These are phyloP conservation scores for Hipposideros armiger DNA, from an alignment of 2,113 vertebrate species.

Conservation along the genomic window DNA sequence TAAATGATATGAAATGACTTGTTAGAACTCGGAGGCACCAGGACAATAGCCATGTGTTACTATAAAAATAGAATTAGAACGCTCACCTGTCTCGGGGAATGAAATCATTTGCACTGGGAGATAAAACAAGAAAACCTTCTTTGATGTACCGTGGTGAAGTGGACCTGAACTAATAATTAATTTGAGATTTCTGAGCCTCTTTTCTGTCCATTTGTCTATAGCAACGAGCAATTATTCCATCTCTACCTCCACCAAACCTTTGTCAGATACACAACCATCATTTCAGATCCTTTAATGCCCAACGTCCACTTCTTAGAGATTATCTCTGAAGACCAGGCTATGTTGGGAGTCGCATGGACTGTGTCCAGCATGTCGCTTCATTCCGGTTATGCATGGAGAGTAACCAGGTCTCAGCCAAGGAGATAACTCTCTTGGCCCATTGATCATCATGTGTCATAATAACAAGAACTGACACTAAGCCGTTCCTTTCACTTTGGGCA, in stretches of 20 bases:
- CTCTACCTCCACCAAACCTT: not conserved
- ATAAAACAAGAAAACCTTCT: not conserved
- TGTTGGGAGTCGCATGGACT: too few species aligned
- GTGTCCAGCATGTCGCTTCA: accelerated
- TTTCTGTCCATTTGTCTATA: not conserved
- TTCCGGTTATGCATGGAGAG: not conserved
- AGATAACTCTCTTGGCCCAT: not conserved
- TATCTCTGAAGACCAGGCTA: not conserved
- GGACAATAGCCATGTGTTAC: not conserved
- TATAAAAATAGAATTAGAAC: not conserved
- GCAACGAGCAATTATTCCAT: not conserved
- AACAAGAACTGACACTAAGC: not conserved
- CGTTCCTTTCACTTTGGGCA: not conserved
- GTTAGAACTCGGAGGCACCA: not conserved
- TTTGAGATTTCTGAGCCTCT: not conserved
- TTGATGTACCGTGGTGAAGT: not conserved
- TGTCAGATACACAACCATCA: not conserved
- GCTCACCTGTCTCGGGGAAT: conserved; percentile 50
- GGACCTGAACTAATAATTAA: not conserved
- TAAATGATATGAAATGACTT: conserved; percentile 71
- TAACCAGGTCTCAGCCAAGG: not conserved
- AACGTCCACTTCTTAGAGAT: not conserved
- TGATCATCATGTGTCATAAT: accelerated
- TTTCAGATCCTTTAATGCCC: not conserved
- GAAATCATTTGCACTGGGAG: conserved; percentile 71